Evolutionary conservation across 1,140 invertebrate genomes (phyloP).

Genomic region (Ceratosolen fusciceps): DNA sequence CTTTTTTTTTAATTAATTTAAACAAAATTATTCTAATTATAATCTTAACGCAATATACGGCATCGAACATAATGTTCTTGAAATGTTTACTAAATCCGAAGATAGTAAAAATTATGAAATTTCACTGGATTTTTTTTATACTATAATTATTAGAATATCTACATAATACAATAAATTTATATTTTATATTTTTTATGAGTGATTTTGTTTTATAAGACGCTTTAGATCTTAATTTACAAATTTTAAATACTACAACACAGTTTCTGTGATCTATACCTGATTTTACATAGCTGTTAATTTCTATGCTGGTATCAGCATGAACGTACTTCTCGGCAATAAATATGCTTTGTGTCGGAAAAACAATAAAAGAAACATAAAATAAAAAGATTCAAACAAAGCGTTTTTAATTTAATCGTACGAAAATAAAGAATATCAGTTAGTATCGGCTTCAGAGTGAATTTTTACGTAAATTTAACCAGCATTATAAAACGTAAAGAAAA

Average conservation of each 20-base stretch:
- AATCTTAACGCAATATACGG: background rate
- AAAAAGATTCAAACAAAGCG: constrained; percentile 29
- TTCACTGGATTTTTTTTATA: background rate
- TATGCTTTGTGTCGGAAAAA: background rate
- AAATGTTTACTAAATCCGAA: constrained; percentile 5
- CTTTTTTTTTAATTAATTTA: too few relatives aligned
- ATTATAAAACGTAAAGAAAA: constrained; percentile 27
- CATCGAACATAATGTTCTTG: background rate
- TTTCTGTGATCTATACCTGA: background rate
- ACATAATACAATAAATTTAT: background rate
- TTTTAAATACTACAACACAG: background rate
- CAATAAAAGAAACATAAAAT: background rate
- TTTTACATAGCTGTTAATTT: background rate
- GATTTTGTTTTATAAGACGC: background rate
- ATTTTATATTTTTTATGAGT: background rate
- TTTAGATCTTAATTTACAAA: background rate
- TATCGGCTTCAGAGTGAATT: constrained; percentile 28
- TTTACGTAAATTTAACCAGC: constrained; percentile 37
- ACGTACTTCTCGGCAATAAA: constrained; percentile 15
- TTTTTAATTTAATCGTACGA: constrained; percentile 37
- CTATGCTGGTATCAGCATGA: constrained; percentile 8
- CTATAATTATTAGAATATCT: constrained; percentile 11
- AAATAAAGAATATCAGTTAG: constrained; percentile 18
- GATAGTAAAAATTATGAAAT: constrained; percentile 34
- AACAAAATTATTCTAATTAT: background rate